A percentile compares a stretch with the other conserved stretches of the same genome.
phyloP scores from a whole-genome alignment of 1,140 invertebrate species.

The Matsumurasca onukii region DNA sequence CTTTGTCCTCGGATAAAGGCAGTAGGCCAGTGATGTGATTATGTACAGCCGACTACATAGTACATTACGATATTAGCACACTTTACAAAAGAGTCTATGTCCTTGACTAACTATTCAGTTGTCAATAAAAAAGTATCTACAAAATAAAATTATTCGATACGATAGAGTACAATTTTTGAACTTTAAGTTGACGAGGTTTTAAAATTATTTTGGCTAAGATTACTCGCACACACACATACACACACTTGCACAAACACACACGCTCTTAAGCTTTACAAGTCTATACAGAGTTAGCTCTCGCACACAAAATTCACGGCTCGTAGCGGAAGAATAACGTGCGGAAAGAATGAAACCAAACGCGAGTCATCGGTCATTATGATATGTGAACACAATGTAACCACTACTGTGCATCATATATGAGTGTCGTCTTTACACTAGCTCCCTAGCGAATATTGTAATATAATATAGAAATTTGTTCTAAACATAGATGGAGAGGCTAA shows the following conservation, averaged over 20 bases:
- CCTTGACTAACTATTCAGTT: slow-evolving; percentile 17
- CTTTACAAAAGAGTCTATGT: slow-evolving; percentile 25
- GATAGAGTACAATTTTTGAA: slow-evolving; percentile 11
- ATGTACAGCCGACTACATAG: slow-evolving; percentile 14
- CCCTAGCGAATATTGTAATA: slow-evolving; percentile 23
- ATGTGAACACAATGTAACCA: slow-evolving; percentile 16
- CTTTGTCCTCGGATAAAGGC: no score
- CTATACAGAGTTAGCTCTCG: slow-evolving; percentile 21
- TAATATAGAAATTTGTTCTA: slow-evolving; percentile 26
- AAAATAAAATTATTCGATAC: slow-evolving; percentile 3
- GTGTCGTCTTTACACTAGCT: slow-evolving; percentile 24
- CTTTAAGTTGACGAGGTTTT: neutral
- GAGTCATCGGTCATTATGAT: slow-evolving; percentile 16
- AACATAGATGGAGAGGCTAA: slow-evolving; percentile 24
- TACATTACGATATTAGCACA: slow-evolving; percentile 18
- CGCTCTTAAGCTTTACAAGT: slow-evolving; percentile 24
- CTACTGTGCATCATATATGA: slow-evolving; percentile 19
- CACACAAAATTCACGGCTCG: neutral
- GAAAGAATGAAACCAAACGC: slow-evolving; percentile 1
- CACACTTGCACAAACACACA: no score
- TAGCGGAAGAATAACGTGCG: neutral
- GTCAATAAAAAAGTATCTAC: slow-evolving; percentile 9
- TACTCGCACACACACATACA: slow-evolving; percentile 17
- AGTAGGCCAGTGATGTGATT: slow-evolving; percentile 19
- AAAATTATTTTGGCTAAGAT: neutral